Percentiles rank a stretch among this genome's conserved stretches.
Evolutionary conservation across 2,113 vertebrate genomes (phyloP).

Genomic region (Notarius quadriscutis): DNA sequence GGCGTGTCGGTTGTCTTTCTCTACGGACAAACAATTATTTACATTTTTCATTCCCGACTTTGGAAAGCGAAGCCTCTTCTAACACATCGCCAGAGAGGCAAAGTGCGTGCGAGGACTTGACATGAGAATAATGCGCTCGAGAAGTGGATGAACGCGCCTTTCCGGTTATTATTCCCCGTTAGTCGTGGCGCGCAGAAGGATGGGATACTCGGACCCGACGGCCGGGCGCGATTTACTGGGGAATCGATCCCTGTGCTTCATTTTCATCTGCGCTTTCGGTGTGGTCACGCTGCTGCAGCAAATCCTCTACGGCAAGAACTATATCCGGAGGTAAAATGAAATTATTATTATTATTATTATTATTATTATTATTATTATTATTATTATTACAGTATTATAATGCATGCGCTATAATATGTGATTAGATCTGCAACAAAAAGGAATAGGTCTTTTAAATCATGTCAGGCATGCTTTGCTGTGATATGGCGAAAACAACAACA

Average conservation of each 20-base stretch:
- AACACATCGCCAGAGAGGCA: neutral
- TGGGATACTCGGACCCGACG: slow-evolving; percentile 93
- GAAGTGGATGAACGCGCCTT: slow-evolving; percentile 1
- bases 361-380: neutral
- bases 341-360: too few relatives aligned
- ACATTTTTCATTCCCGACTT: neutral
- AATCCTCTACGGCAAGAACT: slow-evolving; percentile 95
- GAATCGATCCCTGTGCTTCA: slow-evolving; percentile 95
- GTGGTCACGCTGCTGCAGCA: slow-evolving; percentile 96
- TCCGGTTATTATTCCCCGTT: neutral
- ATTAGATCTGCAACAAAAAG: neutral
- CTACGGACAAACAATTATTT: neutral
- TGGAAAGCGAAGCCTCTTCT: neutral
- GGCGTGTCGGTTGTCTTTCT: neutral
- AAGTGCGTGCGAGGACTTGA: neutral
- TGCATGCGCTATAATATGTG: neutral
- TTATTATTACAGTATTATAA: neutral
- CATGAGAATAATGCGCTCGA: neutral
- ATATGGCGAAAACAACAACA: slow-evolving; percentile 60
- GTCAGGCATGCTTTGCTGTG: neutral
- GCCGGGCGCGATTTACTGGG: slow-evolving; percentile 90
- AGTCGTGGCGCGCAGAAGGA: slow-evolving; percentile 57
- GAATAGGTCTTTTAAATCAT: neutral
- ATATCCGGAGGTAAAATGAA: slow-evolving; percentile 89
- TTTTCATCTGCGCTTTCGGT: slow-evolving; percentile 98